Evolutionary conservation across 2,797 vertebrate species (phyloP).

Genomic region (Labeo calbasu): DNA sequence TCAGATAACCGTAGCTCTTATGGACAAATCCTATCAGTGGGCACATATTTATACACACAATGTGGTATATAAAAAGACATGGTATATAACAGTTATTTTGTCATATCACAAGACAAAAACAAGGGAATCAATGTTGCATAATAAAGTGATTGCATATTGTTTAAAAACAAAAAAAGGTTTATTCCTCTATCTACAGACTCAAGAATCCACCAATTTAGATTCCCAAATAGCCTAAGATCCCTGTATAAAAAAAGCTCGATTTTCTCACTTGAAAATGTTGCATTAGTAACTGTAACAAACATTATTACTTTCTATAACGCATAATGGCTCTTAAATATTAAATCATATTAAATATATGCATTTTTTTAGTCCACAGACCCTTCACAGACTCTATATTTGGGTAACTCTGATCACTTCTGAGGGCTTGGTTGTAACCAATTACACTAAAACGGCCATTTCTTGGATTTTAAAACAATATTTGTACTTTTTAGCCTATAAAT

Average conservation of each 20-base stretch:
- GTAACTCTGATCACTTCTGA: background rate
- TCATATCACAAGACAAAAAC: background rate
- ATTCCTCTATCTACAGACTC: background rate
- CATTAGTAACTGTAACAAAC: background rate
- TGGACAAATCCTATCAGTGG: background rate
- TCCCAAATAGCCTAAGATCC: background rate
- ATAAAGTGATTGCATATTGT: background rate
- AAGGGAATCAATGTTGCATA: background rate
- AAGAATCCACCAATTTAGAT: background rate
- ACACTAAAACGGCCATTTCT: background rate
- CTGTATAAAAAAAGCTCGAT: background rate
- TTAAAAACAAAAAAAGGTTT: background rate
- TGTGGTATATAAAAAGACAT: background rate
- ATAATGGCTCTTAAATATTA: background rate
- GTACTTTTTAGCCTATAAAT: background rate
- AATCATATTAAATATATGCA: background rate
- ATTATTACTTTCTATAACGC: background rate
- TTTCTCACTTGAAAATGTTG: background rate
- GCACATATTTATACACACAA: background rate
- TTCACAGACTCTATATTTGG: background rate
- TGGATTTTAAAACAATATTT: background rate
- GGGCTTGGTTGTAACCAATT: background rate
- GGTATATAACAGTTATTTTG: background rate
- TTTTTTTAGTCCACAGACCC: background rate
- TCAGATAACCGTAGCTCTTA: conserved; percentile 1